phyloP scores from a whole-genome alignment of 2,888 invertebrate genomes.

The Melipona beecheii region DNA sequence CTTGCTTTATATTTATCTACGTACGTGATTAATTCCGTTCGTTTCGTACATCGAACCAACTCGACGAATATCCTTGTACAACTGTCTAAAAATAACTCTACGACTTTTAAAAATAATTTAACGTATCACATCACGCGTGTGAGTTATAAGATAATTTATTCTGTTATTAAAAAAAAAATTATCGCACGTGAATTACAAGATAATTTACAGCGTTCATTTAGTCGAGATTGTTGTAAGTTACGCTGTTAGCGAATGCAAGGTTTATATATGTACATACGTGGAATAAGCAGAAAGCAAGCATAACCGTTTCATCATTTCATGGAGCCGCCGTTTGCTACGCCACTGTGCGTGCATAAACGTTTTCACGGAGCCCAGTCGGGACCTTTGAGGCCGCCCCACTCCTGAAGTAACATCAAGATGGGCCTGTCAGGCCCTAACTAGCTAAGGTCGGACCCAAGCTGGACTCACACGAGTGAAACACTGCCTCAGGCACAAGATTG shows the following conservation, averaged over 20 bases:
- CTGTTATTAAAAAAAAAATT: neutral
- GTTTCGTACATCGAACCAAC: neutral
- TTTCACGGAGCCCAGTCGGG: conserved; percentile 80
- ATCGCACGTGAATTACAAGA: neutral
- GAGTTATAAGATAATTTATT: no score
- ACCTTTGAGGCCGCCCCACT: conserved; percentile 78
- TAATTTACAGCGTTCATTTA: neutral
- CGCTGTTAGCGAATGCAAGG: neutral
- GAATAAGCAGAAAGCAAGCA: neutral
- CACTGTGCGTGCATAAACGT: conserved; percentile 81
- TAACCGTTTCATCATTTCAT: conserved; percentile 9
- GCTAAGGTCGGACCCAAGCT: conserved; percentile 75
- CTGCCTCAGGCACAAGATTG: conserved; percentile 58
- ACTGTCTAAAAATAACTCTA: no score
- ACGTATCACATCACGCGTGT: no score
- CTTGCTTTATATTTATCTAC: neutral
- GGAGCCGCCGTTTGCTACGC: conserved; percentile 73
- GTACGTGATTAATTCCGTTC: neutral
- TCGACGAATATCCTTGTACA: neutral
- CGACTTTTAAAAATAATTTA: no score
- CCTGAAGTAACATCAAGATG: conserved; percentile 78
- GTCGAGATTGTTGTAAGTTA: neutral
- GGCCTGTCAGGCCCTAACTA: conserved; percentile 83
- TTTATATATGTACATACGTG: neutral
- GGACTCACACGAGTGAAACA: conserved; percentile 70